Base-by-base conservation (phyloP, 1,140 invertebrate genomes). In the Hormaphis cornu region DNA sequence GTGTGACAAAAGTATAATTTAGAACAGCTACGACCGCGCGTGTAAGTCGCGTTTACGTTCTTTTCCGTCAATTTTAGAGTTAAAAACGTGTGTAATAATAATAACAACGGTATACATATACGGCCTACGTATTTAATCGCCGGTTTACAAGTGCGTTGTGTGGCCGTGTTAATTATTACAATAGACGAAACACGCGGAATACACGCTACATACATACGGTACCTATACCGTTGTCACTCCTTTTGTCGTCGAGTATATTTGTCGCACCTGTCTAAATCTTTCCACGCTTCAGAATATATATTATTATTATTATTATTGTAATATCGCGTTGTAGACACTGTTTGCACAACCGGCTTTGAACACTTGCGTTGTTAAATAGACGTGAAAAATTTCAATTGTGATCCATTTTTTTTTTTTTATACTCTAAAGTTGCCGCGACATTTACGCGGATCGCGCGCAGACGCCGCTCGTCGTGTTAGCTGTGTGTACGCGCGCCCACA, bases 221-320 rank as follows among this genome's bases (percentile, higher is more conserved):
- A 30, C n/a, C n/a, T 44, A n/a, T 46, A 26, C n/a, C 33, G 59
- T 66, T 66, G 61, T 66, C 61, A 66, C 61, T 66, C 61, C 61
- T 66, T 66, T 66, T 66, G 61, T 66, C 61, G 44, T n/a, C n/a
- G n/a, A n/a, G n/a, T n/a, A n/a, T n/a, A 50, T 42, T 66, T 66
- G 61, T 66, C 61, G 61, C 61, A 66, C 61, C 61, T 66, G 61
- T 66, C 61, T 66, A 66, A 66, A 66, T 66, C 61, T 66, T 66
- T 66, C 61, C 44, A 66, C 44, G 30, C 61, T 66, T 66, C 44
- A 50, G 40, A 44, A 66, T 66, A 66, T 66, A 66, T 46, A 63
- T 66, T 66, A n/a, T n/a, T n/a, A n/a, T n/a, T n/a, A n/a, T n/a
- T n/a, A n/a, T n/a, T n/a, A n/a, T n/a, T n/a, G n/a, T n/a, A n/a